Evolutionary conservation across 2,113 vertebrate genomes (phyloP).

Genomic region (Scalopus aquaticus): DNA sequence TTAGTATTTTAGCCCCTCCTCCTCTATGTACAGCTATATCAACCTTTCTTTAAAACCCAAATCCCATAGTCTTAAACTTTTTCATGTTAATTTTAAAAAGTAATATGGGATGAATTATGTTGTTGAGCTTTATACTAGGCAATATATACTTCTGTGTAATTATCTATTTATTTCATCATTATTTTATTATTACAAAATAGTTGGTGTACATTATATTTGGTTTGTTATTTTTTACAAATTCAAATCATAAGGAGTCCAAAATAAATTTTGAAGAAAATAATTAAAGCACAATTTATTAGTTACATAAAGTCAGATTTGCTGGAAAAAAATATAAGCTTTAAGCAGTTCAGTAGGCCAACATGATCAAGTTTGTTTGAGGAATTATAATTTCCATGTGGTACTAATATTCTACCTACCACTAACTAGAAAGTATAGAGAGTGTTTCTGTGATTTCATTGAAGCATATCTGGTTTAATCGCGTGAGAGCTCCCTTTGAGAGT

Average conservation of each 20-base stretch:
- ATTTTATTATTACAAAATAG: slow-evolving; percentile 28
- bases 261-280: slow-evolving; percentile 34
- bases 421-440: slow-evolving; percentile 5
- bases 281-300: slow-evolving; percentile 36
- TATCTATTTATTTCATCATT: background rate
- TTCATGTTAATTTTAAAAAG: background rate
- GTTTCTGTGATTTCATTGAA: slow-evolving; percentile 39
- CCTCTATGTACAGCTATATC: background rate
- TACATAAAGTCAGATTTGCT: slow-evolving; percentile 13
- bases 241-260: background rate
- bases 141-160: background rate
- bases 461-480: background rate
- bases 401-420: background rate
- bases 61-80: background rate
- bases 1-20: background rate
- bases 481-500: slow-evolving; percentile 29
- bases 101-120: background rate
- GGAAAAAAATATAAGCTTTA: background rate
- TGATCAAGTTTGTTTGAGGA: slow-evolving; percentile 25
- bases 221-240: slow-evolving; percentile 31
- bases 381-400: slow-evolving; percentile 36
- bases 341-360: slow-evolving; percentile 39
- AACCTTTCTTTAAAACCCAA: background rate
- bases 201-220: background rate
- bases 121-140: slow-evolving; percentile 8